Conservation (phyloP, 2,113 vertebrate genomes). For the Pseudorhombus dupliciocellatus region DNA sequence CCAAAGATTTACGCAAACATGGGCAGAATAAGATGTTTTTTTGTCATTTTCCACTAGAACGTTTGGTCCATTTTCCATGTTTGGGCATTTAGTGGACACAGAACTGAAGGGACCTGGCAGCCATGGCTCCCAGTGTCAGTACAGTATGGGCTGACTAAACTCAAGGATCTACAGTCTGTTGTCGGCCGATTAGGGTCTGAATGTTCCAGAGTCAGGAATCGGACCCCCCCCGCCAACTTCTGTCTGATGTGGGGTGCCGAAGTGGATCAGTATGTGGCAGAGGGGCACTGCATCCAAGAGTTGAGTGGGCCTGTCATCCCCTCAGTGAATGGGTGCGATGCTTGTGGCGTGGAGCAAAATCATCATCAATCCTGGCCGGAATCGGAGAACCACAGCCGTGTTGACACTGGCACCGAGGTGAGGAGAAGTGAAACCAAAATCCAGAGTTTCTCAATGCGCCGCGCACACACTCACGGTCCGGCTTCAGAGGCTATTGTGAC, state of each 20-base stretch:
- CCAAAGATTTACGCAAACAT: constrained; percentile 8
- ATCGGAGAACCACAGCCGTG: constrained; percentile 64
- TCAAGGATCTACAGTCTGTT: not conserved
- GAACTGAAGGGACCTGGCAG: constrained; percentile 5
- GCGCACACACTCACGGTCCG: constrained; percentile 43
- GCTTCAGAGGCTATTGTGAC: constrained; percentile 62
- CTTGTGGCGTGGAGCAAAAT: constrained; percentile 57
- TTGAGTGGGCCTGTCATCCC: constrained; percentile 65
- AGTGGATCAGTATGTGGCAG: constrained; percentile 53
- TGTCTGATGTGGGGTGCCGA: constrained; percentile 32
- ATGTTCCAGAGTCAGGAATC: constrained; percentile 20
- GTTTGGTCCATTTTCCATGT: constrained; percentile 26
- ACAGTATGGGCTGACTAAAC: constrained; percentile 28
- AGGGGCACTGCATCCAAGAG: constrained; percentile 37
- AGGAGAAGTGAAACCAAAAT: constrained; percentile 70
- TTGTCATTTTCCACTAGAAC: constrained; percentile 3
- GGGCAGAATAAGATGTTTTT: constrained; percentile 3
- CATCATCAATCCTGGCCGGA: constrained; percentile 60
- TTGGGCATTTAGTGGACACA: constrained; percentile 7
- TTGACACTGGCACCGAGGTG: constrained; percentile 73
- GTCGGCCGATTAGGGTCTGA: constrained; percentile 16
- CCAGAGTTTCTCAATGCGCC: constrained; percentile 55
- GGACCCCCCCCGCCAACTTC: not conserved
- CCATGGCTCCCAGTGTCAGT: not conserved
- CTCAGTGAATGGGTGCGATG: constrained; percentile 48